Base-by-base conservation (phyloP, 1,140 invertebrate genomes). In the Meloidogyne exigua region DNA sequence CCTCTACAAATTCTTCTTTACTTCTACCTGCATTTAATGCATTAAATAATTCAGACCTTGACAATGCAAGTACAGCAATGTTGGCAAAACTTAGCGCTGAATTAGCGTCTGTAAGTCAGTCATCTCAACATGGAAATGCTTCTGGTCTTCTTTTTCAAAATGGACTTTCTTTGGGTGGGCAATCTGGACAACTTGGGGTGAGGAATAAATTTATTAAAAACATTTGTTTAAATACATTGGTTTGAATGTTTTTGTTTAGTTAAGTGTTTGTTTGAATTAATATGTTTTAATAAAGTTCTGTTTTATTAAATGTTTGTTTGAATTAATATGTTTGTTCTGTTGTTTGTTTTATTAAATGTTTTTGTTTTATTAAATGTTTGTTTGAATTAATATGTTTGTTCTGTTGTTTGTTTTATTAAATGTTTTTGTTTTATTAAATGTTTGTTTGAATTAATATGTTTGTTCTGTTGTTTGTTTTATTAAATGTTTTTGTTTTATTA, bases 21-120 rank as follows among this genome's bases (percentile, higher is more conserved):
- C 49, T 57, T 57, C 49, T 57, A 18, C 49, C 49, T n/a, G 57
- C 57, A 25, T 73, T 26, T 65, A 49, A 49, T 21, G 72, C 57
- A 2, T 25, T 73, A 21, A 64, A 64, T 62, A 42, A 32, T 36
- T 7, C 21, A 0, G 72, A 73, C 13, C 21, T 73, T 7, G 72
- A 73, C 13, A 62, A 18, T 36, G 25, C 57, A 13, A 62, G 28
- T 36, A 49, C 57, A 13, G 28, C 72, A 64, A 73, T 73, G 72
- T 73, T 73, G 39, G 72, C 72, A 13, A 73, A 73, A 73, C 72
- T 73, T 26, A 73, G 72, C 13, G 72, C 72, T 11, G 72, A 73
- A 28, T 73, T 73, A 21, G 71, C 71, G 9, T 57, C 71, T 15
- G 71, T 63, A 13, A 65, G 57, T 36, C 72, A 73, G 23, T 44